Conservation (phyloP, 1,140 invertebrate genomes). For the Drosophila navojoa region DNA sequence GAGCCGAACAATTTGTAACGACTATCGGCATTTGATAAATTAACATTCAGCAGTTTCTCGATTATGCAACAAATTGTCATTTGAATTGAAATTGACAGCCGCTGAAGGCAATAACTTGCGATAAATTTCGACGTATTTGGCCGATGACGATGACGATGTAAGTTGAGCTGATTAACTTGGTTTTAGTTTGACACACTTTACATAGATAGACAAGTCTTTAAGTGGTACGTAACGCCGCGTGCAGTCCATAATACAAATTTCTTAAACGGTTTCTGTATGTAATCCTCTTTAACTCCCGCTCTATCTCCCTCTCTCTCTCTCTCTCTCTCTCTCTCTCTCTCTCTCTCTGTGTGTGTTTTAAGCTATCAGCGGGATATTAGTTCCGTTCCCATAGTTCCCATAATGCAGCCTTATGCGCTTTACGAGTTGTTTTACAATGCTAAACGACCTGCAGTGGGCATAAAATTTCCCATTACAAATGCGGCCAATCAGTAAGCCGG, state of each 20-base stretch:
- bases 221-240: conserved; percentile 34
- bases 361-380: conserved; percentile 65
- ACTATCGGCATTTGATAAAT: conserved; percentile 78
- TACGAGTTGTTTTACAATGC: conserved; percentile 77
- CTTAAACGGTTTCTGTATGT: conserved; percentile 60
- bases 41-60: conserved; percentile 75
- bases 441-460: conserved; percentile 64
- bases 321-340: neutral
- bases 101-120: conserved; percentile 45
- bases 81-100: conserved; percentile 78
- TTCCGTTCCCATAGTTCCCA: conserved; percentile 53
- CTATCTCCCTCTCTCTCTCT: neutral
- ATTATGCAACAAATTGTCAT: conserved; percentile 81
- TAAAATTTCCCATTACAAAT: conserved; percentile 72
- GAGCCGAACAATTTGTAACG: conserved; percentile 74
- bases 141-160: conserved; percentile 27
- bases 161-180: conserved; percentile 71
- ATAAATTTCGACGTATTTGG: conserved; percentile 27
- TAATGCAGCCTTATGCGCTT: conserved; percentile 57
- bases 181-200: conserved; percentile 69
- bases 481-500: conserved; percentile 73
- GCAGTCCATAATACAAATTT: conserved; percentile 38
- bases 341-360: neutral
- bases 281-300: conserved; percentile 30
- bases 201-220: conserved; percentile 2